A percentile compares a stretch with the other conserved stretches of the same genome.
Conservation (phyloP, 2,888 invertebrate species). For the Ochlodes sylvanus region DNA sequence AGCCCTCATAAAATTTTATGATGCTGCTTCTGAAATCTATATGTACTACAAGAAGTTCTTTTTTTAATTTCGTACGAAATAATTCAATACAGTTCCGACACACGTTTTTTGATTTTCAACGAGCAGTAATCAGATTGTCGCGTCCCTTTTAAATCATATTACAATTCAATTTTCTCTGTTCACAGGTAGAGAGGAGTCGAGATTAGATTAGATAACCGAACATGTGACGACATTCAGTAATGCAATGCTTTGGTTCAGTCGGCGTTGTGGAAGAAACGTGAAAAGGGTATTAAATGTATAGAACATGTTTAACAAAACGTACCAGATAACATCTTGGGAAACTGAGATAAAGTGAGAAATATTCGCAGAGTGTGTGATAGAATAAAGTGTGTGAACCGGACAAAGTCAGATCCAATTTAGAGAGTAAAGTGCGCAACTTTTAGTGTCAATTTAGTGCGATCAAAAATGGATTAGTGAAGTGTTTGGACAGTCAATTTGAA, state of each 20-base stretch:
- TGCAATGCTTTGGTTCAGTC: constrained; percentile 14
- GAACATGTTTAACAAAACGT: constrained; percentile 2
- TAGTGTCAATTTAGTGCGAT: not conserved
- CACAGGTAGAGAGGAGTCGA: constrained; percentile 51
- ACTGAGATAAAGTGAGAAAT: constrained; percentile 17
- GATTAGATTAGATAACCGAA: constrained; percentile 57
- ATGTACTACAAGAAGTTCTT: not conserved
- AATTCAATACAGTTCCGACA: constrained; percentile 16
- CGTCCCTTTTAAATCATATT: constrained; percentile 43
- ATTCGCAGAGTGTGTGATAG: not conserved
- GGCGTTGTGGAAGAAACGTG: constrained; percentile 13
- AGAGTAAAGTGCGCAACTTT: constrained; percentile 25
- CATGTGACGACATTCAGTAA: constrained; percentile 43
- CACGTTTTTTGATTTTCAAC: constrained; percentile 29
- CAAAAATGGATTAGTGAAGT: constrained; percentile 34
- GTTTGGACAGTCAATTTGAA: constrained; percentile 21
- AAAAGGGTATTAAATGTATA: constrained; percentile 8
- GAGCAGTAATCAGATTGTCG: constrained; percentile 38
- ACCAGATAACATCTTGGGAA: constrained; percentile 11
- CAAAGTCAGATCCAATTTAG: constrained; percentile 22
- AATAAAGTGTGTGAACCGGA: not conserved
- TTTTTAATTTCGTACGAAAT: not conserved
- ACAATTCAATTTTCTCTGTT: constrained; percentile 55
- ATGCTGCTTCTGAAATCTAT: no score
- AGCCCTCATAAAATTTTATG: no score